phyloP scores from a whole-genome alignment of 2,888 invertebrate species.

The Coecobrya sp. region DNA sequence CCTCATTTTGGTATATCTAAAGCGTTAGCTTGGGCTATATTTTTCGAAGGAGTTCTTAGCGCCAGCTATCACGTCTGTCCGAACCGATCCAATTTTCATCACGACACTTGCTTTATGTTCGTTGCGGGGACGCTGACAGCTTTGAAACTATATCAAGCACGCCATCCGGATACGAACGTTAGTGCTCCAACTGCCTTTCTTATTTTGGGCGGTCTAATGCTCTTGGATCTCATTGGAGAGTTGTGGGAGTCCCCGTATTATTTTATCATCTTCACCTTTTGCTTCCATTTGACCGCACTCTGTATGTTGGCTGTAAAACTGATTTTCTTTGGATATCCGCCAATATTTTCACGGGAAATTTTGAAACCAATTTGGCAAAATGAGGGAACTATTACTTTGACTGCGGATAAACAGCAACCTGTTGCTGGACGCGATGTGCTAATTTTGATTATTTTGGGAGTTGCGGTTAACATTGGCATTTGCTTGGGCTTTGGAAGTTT shows the following conservation, averaged over 20 bases:
- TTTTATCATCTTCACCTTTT: background rate
- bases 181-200: slow-evolving; percentile 91
- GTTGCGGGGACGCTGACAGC: slow-evolving; percentile 95
- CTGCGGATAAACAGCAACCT: background rate
- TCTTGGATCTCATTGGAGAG: background rate
- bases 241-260: background rate
- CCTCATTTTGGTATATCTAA: slow-evolving; percentile 95
- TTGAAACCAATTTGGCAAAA: background rate
- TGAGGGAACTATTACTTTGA: too few relatives aligned
- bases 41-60: slow-evolving; percentile 95
- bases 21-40: slow-evolving; percentile 94
- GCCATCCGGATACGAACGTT: slow-evolving; percentile 96
- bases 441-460: background rate
- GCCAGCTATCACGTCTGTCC: slow-evolving; percentile 97
- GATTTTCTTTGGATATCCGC: background rate
- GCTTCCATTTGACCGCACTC: background rate
- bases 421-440: background rate
- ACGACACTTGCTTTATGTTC: slow-evolving; percentile 98
- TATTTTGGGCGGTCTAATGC: background rate
- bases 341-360: background rate
- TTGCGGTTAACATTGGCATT: background rate
- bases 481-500: too few relatives aligned
- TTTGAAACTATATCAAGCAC: slow-evolving; percentile 95
- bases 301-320: background rate
- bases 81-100: slow-evolving; percentile 96